Percentiles rank a stretch among this genome's conserved stretches.
Conservation (phyloP, 2,113 vertebrate genomes). For the Salminus brasiliensis region DNA sequence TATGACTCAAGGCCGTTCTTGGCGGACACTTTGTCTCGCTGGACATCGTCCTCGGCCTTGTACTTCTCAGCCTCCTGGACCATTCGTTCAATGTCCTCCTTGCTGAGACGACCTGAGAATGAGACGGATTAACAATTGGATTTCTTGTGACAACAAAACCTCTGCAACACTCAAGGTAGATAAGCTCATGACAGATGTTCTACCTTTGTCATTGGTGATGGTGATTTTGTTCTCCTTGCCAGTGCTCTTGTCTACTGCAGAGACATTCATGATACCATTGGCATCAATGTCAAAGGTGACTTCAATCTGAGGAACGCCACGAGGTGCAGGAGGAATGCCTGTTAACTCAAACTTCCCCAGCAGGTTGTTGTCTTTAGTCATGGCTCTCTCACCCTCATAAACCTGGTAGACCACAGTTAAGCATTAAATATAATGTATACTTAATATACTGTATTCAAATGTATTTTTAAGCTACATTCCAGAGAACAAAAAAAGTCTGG, state of each 20-base stretch:
- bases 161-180: too few relatives aligned
- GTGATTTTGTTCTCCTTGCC: constrained; percentile 88
- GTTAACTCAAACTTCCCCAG: constrained; percentile 75
- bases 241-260: constrained; percentile 74
- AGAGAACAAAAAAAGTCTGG: too few relatives aligned
- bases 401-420: constrained; percentile 58
- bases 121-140: neutral
- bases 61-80: constrained; percentile 90
- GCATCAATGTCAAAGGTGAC: constrained; percentile 78
- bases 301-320: constrained; percentile 77
- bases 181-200: neutral
- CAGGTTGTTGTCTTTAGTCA: constrained; percentile 81
- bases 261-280: constrained; percentile 79
- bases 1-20: constrained; percentile 89
- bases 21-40: constrained; percentile 84
- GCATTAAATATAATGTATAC: neutral
- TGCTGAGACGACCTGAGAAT: constrained; percentile 84
- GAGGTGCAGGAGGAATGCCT: constrained; percentile 74
- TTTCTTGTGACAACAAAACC: neutral
- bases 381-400: constrained; percentile 77
- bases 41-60: constrained; percentile 87
- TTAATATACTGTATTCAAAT: too few relatives aligned
- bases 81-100: constrained; percentile 92
- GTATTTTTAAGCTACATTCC: too few relatives aligned
- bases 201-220: constrained; percentile 91